Percentiles rank a stretch among this genome's conserved stretches.
phyloP scores from a whole-genome alignment of 2,113 vertebrate species.

The Alectura lathami region DNA sequence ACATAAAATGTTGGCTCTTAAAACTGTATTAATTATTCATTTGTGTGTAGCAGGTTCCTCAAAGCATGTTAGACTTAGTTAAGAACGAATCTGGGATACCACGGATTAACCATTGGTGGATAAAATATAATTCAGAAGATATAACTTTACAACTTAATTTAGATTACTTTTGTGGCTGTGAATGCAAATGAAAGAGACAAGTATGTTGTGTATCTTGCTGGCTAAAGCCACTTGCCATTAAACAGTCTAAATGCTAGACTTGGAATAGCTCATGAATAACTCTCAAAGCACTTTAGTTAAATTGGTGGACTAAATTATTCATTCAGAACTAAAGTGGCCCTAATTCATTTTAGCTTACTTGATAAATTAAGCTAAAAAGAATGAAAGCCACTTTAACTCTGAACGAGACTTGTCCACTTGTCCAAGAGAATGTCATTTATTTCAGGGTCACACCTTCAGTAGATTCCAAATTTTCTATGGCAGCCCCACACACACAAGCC shows the following conservation, averaged over 20 bases:
- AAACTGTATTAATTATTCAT: constrained; percentile 8
- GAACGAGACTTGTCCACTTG: background rate
- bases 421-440: background rate
- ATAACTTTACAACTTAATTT: background rate
- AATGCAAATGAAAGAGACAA: constrained; percentile 14
- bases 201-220: background rate
- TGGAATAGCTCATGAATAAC: constrained; percentile 26
- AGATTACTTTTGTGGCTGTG: background rate
- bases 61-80: background rate
- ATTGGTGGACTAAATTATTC: constrained; percentile 43
- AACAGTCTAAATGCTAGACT: background rate
- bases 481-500: background rate
- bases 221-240: constrained; percentile 17
- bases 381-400: background rate
- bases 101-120: background rate
- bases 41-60: background rate
- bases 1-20: background rate
- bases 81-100: background rate
- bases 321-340: constrained; percentile 25
- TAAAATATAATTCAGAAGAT: background rate
- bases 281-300: constrained; percentile 41
- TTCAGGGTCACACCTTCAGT: background rate
- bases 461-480: background rate
- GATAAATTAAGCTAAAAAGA: constrained; percentile 45
- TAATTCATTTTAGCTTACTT: constrained; percentile 48